A percentile compares a stretch with the other conserved stretches of the same genome.
These are phyloP conservation scores for Diglossa brunneiventris DNA, from an alignment of 2,113 vertebrate species.

Conservation along the genomic window DNA sequence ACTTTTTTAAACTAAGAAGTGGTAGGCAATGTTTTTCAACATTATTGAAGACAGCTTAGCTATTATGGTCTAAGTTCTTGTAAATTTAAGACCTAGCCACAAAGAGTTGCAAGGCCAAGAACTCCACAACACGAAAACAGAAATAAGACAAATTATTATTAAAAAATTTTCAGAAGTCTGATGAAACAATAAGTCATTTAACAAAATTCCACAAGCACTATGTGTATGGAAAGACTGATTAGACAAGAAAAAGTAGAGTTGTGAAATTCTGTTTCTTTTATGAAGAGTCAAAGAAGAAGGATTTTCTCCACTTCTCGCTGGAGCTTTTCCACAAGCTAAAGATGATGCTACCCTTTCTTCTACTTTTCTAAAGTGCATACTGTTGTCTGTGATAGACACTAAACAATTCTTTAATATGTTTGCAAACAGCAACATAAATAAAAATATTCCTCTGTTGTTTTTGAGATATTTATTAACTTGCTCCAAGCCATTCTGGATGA, in stretches of 20 bases:
- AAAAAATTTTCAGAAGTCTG: not conserved
- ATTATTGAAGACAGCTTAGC: not conserved
- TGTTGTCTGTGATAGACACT: not conserved
- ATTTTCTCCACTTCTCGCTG: not conserved
- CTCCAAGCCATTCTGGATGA: not conserved
- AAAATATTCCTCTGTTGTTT: not conserved
- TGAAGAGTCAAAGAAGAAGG: not conserved
- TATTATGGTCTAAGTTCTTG: not conserved
- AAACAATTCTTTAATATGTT: not conserved
- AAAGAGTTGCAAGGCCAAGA: not conserved
- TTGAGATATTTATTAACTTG: not conserved
- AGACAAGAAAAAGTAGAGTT: not conserved
- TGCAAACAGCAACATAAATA: not conserved
- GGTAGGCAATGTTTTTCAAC: not conserved
- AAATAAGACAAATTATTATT: not conserved
- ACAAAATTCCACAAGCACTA: not conserved
- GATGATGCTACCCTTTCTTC: not conserved
- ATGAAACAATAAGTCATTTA: not conserved
- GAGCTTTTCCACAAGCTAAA: not conserved
- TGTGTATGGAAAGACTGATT: not conserved
- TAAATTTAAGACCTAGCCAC: not conserved
- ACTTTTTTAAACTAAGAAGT: not conserved
- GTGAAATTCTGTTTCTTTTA: not conserved
- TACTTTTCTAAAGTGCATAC: not conserved
- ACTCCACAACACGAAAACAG: not conserved